Evolutionary conservation across 2,888 invertebrate genomes (phyloP).

Genomic region (Adelphocoris suturalis): DNA sequence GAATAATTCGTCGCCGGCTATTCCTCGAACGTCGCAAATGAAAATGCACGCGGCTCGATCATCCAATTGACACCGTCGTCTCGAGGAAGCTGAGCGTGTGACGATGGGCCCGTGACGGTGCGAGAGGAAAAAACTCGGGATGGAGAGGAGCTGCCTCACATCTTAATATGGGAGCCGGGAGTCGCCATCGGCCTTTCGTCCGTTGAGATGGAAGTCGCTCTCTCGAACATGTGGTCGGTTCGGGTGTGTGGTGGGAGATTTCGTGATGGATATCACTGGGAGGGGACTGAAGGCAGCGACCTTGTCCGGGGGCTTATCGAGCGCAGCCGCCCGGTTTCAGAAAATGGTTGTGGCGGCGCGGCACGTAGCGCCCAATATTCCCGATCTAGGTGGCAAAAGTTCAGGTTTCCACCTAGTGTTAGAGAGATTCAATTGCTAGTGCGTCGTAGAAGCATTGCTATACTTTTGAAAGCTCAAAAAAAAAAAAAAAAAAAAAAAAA

Average conservation of each 20-base stretch:
- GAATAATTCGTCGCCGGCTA: constrained; percentile 18
- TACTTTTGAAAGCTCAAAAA: too few relatives aligned
- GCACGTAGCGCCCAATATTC: too few relatives aligned
- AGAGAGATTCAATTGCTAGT: too few relatives aligned
- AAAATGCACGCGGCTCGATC: not conserved
- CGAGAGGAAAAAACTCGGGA: not conserved
- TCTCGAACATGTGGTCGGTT: not conserved
- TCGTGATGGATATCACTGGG: not conserved
- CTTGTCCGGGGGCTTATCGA: not conserved
- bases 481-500: too few relatives aligned
- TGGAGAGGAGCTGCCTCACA: not conserved
- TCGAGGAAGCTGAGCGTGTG: not conserved
- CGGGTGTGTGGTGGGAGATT: not conserved
- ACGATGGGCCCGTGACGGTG: not conserved
- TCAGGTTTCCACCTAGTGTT: too few relatives aligned
- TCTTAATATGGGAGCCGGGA: constrained; percentile 45
- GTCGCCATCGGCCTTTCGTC: constrained; percentile 36
- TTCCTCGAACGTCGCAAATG: constrained; percentile 11
- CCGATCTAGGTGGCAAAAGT: too few relatives aligned
- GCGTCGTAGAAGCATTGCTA: too few relatives aligned
- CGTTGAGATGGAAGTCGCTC: not conserved
- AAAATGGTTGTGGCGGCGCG: not conserved
- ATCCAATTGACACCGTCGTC: not conserved
- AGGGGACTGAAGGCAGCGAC: not conserved
- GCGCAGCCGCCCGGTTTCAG: not conserved